A percentile compares a stretch with the other conserved stretches of the same genome.
Evolutionary conservation across 2,888 invertebrate species (phyloP).

Genomic region (Drosophila kanekoi): DNA sequence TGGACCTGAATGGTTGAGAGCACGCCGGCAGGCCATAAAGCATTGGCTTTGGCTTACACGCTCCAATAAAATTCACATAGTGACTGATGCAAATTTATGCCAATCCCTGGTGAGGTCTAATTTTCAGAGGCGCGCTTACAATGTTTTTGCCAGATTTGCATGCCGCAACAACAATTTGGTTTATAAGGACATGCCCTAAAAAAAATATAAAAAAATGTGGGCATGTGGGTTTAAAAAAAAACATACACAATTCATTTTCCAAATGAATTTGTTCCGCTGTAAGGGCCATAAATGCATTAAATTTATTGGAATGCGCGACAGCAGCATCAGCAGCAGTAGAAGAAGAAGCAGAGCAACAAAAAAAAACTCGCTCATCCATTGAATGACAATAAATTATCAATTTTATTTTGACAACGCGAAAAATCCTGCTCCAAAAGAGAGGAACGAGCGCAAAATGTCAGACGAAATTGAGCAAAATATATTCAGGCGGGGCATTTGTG

Average conservation of each 20-base stretch:
- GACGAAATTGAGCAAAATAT: constrained; percentile 75
- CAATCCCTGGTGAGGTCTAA: constrained; percentile 55
- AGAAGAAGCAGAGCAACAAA: constrained; percentile 33
- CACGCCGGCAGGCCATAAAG: constrained; percentile 66
- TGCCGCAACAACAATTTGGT: constrained; percentile 54
- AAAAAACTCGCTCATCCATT: constrained; percentile 64
- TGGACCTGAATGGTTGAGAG: constrained; percentile 48
- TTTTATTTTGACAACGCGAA: constrained; percentile 80
- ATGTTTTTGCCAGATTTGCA: constrained; percentile 72
- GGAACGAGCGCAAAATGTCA: constrained; percentile 64
- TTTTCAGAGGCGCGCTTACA: constrained; percentile 72
- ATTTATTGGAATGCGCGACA: constrained; percentile 73
- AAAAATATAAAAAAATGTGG: constrained; percentile 17
- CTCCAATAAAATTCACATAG: constrained; percentile 63
- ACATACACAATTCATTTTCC: constrained; percentile 76
- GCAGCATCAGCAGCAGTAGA: constrained; percentile 33
- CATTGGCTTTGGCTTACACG: constrained; percentile 56
- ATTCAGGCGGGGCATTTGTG: constrained; percentile 69
- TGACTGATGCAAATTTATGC: constrained; percentile 80
- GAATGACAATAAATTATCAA: constrained; percentile 83
- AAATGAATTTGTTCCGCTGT: constrained; percentile 82
- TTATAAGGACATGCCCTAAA: constrained; percentile 46
- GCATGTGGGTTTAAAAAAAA: constrained; percentile 27
- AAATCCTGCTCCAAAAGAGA: constrained; percentile 58
- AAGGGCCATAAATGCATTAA: constrained; percentile 81